Percentiles rank a stretch among this genome's conserved stretches.
These are phyloP conservation scores for Scaptomyza pallida DNA, from an alignment of 1,140 invertebrate genomes.

Conservation along the genomic window DNA sequence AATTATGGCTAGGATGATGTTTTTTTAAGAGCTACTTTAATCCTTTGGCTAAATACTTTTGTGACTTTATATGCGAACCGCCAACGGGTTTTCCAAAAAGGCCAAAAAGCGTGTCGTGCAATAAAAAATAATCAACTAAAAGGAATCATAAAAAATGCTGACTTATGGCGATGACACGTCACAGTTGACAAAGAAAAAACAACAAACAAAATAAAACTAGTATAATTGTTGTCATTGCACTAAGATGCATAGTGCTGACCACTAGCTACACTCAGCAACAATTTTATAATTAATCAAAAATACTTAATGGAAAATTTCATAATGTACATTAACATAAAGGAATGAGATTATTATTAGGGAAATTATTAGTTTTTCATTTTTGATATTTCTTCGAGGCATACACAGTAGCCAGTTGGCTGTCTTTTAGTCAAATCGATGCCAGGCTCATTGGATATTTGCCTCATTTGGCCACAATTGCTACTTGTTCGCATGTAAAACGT, in stretches of 20 bases:
- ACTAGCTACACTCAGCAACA: background rate
- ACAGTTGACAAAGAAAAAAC: constrained; percentile 47
- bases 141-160: constrained; percentile 66
- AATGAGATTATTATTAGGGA: too few species aligned
- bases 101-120: constrained; percentile 38
- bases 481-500: constrained; percentile 66
- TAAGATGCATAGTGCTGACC: constrained; percentile 15
- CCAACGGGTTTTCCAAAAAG: constrained; percentile 22
- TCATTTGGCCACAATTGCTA: constrained; percentile 69
- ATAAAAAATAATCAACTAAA: constrained; percentile 48
- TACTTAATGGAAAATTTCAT: background rate
- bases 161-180: constrained; percentile 71
- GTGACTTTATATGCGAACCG: constrained; percentile 52
- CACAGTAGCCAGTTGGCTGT: constrained; percentile 10
- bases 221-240: constrained; percentile 20
- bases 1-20: background rate
- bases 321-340: too few species aligned
- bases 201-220: background rate
- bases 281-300: background rate
- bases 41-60: constrained; percentile 13
- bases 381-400: too few species aligned
- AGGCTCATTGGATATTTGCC: constrained; percentile 63
- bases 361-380: too few species aligned
- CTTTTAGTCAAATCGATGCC: constrained; percentile 62
- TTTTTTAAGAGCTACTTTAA: constrained; percentile 18